Evolutionary conservation across 2,113 vertebrate genomes (phyloP), one percentile per base, ranked within the genome.

Genomic region (Phaetusa simplex): DNA sequence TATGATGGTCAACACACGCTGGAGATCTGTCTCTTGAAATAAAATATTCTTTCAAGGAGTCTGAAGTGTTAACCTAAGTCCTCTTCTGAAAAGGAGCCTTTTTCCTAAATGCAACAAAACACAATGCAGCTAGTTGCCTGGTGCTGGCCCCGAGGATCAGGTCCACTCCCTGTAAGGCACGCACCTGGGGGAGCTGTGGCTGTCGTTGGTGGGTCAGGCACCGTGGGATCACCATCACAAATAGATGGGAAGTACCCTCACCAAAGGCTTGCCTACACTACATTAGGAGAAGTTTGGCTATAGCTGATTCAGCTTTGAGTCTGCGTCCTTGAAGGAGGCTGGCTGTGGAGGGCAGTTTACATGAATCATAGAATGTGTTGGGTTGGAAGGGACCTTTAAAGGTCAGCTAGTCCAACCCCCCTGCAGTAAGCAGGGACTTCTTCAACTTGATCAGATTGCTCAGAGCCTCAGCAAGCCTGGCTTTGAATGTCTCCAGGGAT

Each of bases 181-280:
- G 15, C 62, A 59, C 20, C 9, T n/a, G 2, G 13, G 6, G 8
- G 11, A 69, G 20, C 43, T 73, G 40, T 23, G 67, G 43, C 58
- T 52, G 26, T 43, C 0, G 0, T 26, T 1, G 3, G 66, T 74
- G 83, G 15, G n/a, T 23, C 10, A 22, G 32, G 52, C 49, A 91
- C n/a, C 14, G 21, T 7, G 26, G 47, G 38, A 38, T 65, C 43
- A 86, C 36, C 40, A 45, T 21, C 26, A 13, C 34, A 19, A 2
- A 65, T 61, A 58, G 34, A 76, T 17, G 18, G 36, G 26, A 90
- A 56, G 27, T 29, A 58, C 40, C 69, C 56, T 9, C 49, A n/a
- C 30, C 5, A 6, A 55, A 86, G 45, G 29, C 43, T 69, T 62
- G 32, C 19, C 26, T 52, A 15, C 26, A 5, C 9, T 32, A 9